These are phyloP conservation scores for Forficula auricularia DNA, from an alignment of 1,140 invertebrate genomes.

Conservation along the genomic window DNA sequence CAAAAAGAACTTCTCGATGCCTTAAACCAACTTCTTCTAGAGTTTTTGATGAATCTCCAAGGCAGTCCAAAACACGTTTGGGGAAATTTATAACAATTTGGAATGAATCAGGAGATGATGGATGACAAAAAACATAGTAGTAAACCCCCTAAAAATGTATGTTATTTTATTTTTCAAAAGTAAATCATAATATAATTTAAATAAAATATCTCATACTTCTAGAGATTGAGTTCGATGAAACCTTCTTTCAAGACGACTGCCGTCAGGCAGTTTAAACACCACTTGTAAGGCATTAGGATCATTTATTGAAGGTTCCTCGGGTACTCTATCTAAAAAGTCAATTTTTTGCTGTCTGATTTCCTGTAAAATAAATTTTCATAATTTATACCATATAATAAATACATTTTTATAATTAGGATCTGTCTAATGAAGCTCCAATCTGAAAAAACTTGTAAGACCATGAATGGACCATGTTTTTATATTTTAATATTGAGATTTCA, in stretches of 20 bases:
- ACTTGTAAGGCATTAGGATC: slow-evolving; percentile 57
- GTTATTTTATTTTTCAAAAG: neutral
- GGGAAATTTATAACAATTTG: slow-evolving; percentile 92
- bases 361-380: too few species aligned
- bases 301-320: slow-evolving; percentile 50
- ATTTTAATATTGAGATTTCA: too few species aligned
- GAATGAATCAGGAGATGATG: slow-evolving; percentile 77
- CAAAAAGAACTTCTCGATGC: slow-evolving; percentile 78
- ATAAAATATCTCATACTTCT: slow-evolving; percentile 21
- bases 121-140: slow-evolving; percentile 88
- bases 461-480: too few species aligned
- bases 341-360: slow-evolving; percentile 46
- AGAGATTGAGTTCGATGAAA: slow-evolving; percentile 61
- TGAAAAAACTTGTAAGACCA: too few species aligned
- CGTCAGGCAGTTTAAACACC: slow-evolving; percentile 77
- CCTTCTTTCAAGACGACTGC: slow-evolving; percentile 65
- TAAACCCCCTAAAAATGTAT: slow-evolving; percentile 62
- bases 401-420: too few species aligned
- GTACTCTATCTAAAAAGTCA: slow-evolving; percentile 46
- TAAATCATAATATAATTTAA: neutral
- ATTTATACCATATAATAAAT: too few species aligned
- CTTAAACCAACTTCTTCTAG: slow-evolving; percentile 65
- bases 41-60: slow-evolving; percentile 34
- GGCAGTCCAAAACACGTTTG: slow-evolving; percentile 58
- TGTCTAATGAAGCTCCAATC: too few species aligned